Evolutionary conservation across 2,113 vertebrate species (phyloP).

Genomic region (Zapornia atra): DNA sequence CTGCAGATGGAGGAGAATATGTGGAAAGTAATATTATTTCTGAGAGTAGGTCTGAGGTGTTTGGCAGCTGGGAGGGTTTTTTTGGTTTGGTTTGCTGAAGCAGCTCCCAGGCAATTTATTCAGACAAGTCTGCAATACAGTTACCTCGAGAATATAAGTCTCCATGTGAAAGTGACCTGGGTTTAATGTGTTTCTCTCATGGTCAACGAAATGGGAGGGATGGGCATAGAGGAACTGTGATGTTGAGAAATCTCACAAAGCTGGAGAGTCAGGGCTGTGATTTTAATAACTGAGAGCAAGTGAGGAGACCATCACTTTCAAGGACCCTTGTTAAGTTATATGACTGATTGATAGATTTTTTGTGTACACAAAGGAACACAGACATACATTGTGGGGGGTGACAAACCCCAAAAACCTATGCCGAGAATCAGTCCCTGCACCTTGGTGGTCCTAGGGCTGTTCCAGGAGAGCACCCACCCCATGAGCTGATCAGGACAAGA

Average conservation of each 20-base stretch:
- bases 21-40: background rate
- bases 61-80: background rate
- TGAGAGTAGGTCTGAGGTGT: background rate
- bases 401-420: rapidly evolving
- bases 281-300: background rate
- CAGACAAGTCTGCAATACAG: background rate
- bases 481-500: background rate
- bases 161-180: background rate
- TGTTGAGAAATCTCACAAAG: background rate
- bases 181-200: background rate
- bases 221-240: background rate
- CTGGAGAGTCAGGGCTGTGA: background rate
- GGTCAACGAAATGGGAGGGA: background rate
- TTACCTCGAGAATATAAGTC: background rate
- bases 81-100: background rate
- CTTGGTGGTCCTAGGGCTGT: background rate
- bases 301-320: background rate
- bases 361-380: background rate
- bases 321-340: background rate
- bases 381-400: rapidly evolving
- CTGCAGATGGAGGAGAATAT: background rate
- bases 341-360: background rate
- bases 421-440: background rate
- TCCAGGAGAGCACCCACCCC: background rate
- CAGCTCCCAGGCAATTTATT: background rate